A percentile compares a stretch with the other conserved stretches of the same genome.
Conservation (phyloP, 2,113 vertebrate genomes). For the Columba janthina region DNA sequence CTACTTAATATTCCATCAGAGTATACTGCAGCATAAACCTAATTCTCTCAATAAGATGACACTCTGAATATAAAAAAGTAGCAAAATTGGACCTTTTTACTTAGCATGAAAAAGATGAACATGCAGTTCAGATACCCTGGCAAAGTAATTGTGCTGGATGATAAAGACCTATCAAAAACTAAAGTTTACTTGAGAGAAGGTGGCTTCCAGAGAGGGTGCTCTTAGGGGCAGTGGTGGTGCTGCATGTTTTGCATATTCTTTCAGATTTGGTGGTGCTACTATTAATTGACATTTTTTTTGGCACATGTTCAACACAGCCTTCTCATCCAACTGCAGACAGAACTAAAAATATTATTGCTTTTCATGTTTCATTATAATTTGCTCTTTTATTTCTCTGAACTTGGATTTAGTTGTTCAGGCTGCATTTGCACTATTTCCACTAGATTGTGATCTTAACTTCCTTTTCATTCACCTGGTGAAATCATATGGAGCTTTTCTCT, state of each 20-base stretch:
- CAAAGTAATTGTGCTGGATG: not conserved
- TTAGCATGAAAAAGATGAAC: not conserved
- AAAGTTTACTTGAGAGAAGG: not conserved
- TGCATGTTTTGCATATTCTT: not conserved
- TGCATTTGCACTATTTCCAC: not conserved
- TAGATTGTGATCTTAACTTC: not conserved
- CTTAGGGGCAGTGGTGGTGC: not conserved
- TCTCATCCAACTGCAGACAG: not conserved
- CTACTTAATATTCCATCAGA: slow-evolving; percentile 45
- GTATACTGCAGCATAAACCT: not conserved
- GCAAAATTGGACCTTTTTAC: slow-evolving; percentile 1
- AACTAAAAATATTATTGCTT: not conserved
- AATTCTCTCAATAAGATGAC: slow-evolving; percentile 40
- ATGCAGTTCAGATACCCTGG: not conserved
- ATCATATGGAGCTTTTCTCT: not conserved
- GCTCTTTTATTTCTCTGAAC: not conserved
- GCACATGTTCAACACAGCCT: not conserved
- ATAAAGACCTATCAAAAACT: not conserved
- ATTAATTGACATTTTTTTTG: not conserved
- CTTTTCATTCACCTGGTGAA: not conserved
- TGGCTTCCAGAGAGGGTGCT: not conserved
- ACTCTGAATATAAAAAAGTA: slow-evolving; percentile 22
- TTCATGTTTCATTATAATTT: not conserved
- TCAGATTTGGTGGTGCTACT: not conserved
- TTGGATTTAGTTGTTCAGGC: not conserved